phyloP scores from a whole-genome alignment of 2,797 vertebrate genomes.

The Pipistrellus pipistrellus region DNA sequence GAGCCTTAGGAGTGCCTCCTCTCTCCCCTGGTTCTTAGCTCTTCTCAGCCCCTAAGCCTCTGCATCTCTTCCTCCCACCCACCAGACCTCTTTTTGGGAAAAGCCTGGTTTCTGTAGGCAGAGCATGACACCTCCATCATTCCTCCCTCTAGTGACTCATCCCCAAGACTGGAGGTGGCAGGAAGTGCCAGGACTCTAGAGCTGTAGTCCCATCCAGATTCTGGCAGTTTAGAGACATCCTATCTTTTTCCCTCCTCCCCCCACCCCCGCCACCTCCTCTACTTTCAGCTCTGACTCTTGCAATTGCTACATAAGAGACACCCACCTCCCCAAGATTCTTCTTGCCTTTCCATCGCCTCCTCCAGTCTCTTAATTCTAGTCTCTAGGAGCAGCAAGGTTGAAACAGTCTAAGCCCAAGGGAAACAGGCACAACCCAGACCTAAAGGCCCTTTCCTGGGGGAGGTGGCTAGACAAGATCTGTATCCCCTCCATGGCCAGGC shows the following conservation, averaged over 20 bases:
- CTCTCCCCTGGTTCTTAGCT: not conserved
- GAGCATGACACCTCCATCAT: conserved; percentile 73
- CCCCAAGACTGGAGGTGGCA: conserved; percentile 78
- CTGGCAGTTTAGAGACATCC: conserved; percentile 73
- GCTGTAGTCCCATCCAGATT: conserved; percentile 70
- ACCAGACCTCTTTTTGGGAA: conserved; percentile 72
- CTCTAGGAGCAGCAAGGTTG: not conserved
- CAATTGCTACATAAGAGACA: conserved; percentile 75
- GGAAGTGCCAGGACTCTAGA: conserved; percentile 78
- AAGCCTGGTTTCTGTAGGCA: conserved; percentile 72
- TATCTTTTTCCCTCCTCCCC: conserved; percentile 72
- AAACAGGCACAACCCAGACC: conserved; percentile 34
- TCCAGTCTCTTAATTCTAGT: not conserved
- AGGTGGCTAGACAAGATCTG: not conserved
- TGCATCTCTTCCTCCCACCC: conserved; percentile 62
- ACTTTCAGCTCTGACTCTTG: conserved; percentile 77
- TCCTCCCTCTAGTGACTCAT: conserved; percentile 81
- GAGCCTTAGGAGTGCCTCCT: conserved; percentile 14
- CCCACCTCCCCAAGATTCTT: conserved; percentile 70
- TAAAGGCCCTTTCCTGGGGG: not conserved
- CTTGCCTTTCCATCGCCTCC: conserved; percentile 67
- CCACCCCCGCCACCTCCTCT: conserved; percentile 64
- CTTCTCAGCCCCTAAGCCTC: not conserved
- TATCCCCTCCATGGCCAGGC: not conserved
- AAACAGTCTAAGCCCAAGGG: conserved; percentile 7